Evolutionary conservation across 2,797 vertebrate genomes (phyloP).

Genomic region (Coregonus ussuriensis): DNA sequence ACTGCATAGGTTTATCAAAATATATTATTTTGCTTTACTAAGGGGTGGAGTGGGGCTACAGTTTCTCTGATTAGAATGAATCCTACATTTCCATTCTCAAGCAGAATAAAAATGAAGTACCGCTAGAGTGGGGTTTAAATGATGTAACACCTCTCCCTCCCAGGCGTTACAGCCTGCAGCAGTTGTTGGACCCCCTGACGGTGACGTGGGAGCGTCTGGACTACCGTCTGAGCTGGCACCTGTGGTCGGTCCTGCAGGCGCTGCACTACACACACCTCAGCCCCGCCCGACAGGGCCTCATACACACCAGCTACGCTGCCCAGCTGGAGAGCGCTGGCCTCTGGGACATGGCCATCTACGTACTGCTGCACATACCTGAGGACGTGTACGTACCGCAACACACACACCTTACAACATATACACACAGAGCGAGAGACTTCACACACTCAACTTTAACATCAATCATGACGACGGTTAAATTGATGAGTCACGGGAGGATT

Average conservation of each 20-base stretch:
- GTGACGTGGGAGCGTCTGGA: constrained; percentile 86
- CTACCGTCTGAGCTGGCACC: constrained; percentile 92
- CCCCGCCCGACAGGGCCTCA: constrained; percentile 77
- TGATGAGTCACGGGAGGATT: no score
- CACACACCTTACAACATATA: neutral
- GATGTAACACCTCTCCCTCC: neutral
- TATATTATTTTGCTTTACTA: neutral
- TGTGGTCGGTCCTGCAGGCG: constrained; percentile 90
- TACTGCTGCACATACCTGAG: constrained; percentile 86
- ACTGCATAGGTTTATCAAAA: neutral
- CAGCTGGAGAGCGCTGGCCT: constrained; percentile 89
- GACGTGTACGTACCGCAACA: constrained; percentile 4
- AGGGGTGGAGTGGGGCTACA: no score
- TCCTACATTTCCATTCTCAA: neutral
- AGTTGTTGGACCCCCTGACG: constrained; percentile 87
- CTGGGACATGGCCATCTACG: constrained; percentile 92
- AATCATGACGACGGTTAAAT: no score
- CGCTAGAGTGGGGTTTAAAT: neutral
- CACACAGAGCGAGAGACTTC: neutral
- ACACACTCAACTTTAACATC: neutral
- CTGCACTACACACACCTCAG: constrained; percentile 88
- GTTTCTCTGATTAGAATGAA: neutral
- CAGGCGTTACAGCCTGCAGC: constrained; percentile 88
- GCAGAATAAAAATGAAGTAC: neutral
- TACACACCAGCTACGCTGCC: constrained; percentile 88